Conservation (phyloP, 1,140 invertebrate species). For the Heliothis virescens region DNA sequence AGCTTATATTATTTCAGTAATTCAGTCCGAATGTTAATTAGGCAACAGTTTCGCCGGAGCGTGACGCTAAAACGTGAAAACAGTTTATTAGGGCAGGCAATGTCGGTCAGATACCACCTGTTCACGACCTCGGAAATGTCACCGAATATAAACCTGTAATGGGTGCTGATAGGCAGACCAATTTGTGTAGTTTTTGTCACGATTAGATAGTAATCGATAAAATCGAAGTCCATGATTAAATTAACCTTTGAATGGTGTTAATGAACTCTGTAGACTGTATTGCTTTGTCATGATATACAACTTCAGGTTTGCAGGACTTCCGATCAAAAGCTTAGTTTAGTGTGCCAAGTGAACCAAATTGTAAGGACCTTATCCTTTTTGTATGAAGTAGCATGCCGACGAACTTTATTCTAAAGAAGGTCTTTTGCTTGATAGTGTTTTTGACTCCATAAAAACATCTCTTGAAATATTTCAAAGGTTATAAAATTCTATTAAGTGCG, state of each 20-base stretch:
- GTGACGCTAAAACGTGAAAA: constrained; percentile 53
- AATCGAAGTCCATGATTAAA: background rate
- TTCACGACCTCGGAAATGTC: constrained; percentile 42
- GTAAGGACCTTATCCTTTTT: no score
- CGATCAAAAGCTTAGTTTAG: no score
- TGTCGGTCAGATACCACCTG: constrained; percentile 48
- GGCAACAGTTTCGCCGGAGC: constrained; percentile 44
- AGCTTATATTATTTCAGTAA: background rate
- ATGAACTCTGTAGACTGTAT: background rate
- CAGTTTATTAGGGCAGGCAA: constrained; percentile 53
- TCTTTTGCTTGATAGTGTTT: no score
- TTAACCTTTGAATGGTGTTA: background rate
- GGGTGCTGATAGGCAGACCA: background rate
- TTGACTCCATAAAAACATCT: no score
- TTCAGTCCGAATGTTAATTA: constrained; percentile 46
- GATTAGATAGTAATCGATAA: background rate
- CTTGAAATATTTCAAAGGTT: no score
- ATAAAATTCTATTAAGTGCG: no score
- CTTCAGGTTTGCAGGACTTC: no score
- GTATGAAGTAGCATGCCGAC: no score
- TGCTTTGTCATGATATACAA: background rate
- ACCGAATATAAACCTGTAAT: background rate
- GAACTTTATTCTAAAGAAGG: no score
- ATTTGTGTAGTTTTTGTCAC: constrained; percentile 7
- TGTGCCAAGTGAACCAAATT: no score